Conservation (phyloP, 2,113 vertebrate genomes). For the Pomatostomus ruficeps region DNA sequence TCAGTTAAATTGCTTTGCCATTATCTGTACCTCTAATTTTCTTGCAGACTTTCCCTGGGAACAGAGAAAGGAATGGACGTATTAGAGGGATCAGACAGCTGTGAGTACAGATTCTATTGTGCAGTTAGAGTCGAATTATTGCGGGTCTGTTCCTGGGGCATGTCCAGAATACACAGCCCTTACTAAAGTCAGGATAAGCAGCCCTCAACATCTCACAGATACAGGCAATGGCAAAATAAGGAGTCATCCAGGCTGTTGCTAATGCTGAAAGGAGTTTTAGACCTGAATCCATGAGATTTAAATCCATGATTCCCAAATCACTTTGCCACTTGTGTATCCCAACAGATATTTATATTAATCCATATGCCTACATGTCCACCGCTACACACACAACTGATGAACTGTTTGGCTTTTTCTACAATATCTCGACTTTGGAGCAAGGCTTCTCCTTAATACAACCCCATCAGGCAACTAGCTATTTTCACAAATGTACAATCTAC, state of each 20-base stretch:
- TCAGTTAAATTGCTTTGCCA: slow-evolving; percentile 18
- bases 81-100: slow-evolving; percentile 4
- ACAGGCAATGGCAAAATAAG: background rate
- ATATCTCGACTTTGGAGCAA: background rate
- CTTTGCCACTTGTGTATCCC: background rate
- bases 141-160: background rate
- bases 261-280: background rate
- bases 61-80: background rate
- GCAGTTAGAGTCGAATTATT: slow-evolving; percentile 6
- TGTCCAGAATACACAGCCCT: background rate
- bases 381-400: background rate
- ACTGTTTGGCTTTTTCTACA: background rate
- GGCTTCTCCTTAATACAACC: background rate
- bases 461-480: background rate
- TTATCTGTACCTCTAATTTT: slow-evolving; percentile 32
- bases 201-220: background rate
- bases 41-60: background rate
- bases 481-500: background rate
- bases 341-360: background rate
- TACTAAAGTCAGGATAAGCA: background rate
- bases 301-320: background rate
- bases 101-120: background rate
- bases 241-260: background rate
- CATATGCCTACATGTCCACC: background rate
- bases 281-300: background rate